These are phyloP conservation scores for Pristis pectinata DNA, from an alignment of 2,797 vertebrate species.

Conservation along the genomic window DNA sequence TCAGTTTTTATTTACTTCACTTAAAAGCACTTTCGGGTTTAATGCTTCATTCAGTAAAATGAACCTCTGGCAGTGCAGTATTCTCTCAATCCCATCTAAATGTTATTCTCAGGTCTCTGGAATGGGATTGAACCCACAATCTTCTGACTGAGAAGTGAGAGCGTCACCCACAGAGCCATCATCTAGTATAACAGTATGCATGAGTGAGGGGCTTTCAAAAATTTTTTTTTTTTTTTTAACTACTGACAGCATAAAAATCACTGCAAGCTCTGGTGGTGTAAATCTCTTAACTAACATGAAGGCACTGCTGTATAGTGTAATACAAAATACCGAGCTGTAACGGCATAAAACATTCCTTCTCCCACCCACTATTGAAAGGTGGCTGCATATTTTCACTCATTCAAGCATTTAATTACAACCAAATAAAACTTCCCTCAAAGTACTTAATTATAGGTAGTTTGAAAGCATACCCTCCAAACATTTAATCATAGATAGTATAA, in stretches of 20 bases:
- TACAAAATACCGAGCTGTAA: not conserved
- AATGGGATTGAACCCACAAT: too few relatives aligned
- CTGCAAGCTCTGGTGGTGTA: not conserved
- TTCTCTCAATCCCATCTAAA: too few relatives aligned
- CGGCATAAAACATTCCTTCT: not conserved
- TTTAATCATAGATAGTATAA: not conserved
- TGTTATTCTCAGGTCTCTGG: too few relatives aligned
- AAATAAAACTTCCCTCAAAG: not conserved
- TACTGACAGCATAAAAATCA: not conserved
- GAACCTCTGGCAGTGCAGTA: too few relatives aligned
- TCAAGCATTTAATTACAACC: not conserved
- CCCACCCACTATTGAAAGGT: not conserved
- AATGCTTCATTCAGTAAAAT: too few relatives aligned
- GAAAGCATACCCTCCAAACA: not conserved
- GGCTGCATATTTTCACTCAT: not conserved
- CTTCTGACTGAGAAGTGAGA: too few relatives aligned
- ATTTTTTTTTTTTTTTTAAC: not conserved
- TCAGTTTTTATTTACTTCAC: too few relatives aligned
- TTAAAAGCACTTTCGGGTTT: too few relatives aligned
- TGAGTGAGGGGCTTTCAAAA: not conserved
- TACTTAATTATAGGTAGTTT: not conserved
- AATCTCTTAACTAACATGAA: not conserved
- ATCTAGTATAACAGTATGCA: not conserved
- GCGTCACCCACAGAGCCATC: too few relatives aligned
- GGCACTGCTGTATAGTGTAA: not conserved